These are phyloP conservation scores for Phalangium opilio DNA, from an alignment of 2,888 invertebrate species.

Conservation along the genomic window DNA sequence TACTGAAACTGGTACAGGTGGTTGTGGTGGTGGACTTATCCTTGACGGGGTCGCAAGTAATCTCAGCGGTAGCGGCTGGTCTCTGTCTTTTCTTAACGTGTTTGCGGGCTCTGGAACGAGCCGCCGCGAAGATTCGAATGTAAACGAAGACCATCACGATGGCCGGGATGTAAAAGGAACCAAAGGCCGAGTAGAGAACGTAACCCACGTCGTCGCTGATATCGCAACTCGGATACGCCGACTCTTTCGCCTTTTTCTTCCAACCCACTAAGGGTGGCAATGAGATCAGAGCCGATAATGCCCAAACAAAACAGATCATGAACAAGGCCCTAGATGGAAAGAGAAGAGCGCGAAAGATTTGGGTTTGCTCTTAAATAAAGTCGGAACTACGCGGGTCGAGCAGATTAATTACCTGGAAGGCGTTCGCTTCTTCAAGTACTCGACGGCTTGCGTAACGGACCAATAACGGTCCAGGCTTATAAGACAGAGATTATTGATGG, in stretches of 20 bases:
- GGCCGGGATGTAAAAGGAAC: conserved; percentile 97
- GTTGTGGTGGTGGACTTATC: conserved; percentile 25
- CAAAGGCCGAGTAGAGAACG: conserved; percentile 86
- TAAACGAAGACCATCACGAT: conserved; percentile 99
- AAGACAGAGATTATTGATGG: conserved; percentile 91
- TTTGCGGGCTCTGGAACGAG: conserved; percentile 75
- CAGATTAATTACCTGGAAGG: conserved; percentile 39
- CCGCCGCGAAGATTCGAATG: conserved; percentile 94
- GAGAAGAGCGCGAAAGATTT: too few relatives aligned
- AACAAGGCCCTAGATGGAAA: conserved; percentile 54
- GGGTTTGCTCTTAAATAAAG: too few relatives aligned
- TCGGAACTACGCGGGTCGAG: too few relatives aligned
- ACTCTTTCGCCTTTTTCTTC: conserved; percentile 44
- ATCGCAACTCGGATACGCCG: conserved; percentile 37
- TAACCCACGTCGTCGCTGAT: conserved; percentile 92
- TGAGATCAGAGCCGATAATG: conserved; percentile 81
- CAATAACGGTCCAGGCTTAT: conserved; percentile 91
- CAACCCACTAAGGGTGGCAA: conserved; percentile 89
- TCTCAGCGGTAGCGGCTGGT: conserved; percentile 11
- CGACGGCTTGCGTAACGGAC: conserved; percentile 88
- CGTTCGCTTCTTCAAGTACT: conserved; percentile 82
- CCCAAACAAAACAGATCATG: conserved; percentile 94
- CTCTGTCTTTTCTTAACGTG: conserved; percentile 38
- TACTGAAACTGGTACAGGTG: conserved; percentile 25
- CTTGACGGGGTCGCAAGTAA: conserved; percentile 20